phyloP scores from a whole-genome alignment of 2,888 invertebrate species.

The Poecilobothrus nobilitatus region DNA sequence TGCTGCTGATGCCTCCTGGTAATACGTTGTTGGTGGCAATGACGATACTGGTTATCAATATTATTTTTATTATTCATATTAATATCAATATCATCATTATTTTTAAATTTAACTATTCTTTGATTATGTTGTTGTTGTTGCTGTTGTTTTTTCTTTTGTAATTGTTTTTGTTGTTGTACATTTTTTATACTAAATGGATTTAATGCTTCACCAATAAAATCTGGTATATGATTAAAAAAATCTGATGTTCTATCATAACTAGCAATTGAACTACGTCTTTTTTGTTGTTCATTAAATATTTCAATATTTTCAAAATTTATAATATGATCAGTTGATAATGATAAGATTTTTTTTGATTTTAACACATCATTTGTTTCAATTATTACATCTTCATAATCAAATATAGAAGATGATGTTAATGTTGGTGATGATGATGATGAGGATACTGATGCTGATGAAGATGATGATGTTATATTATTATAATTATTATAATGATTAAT shows the following conservation, averaged over 20 bases:
- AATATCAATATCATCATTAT: conserved; percentile 9
- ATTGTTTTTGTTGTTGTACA: background rate
- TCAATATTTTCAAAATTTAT: conserved; percentile 30
- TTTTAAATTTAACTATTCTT: conserved; percentile 14
- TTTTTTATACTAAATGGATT: conserved; percentile 24
- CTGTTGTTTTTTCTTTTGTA: too few relatives aligned
- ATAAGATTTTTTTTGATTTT: background rate
- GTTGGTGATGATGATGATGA: background rate
- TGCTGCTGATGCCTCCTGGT: background rate
- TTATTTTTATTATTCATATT: conserved; percentile 8
- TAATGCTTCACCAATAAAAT: conserved; percentile 32
- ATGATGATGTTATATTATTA: background rate
- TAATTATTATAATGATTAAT: background rate
- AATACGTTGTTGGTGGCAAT: background rate
- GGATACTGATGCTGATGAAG: background rate
- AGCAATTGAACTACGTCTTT: conserved; percentile 18
- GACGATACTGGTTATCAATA: background rate
- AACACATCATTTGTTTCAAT: background rate
- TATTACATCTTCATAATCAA: background rate
- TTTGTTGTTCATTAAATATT: conserved; percentile 14
- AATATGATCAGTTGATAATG: background rate
- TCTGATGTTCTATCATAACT: conserved; percentile 34
- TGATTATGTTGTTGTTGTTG: conserved; percentile 7
- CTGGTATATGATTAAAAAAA: conserved; percentile 39
- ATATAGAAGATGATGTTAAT: background rate